Base-by-base conservation (phyloP, 1,140 invertebrate genomes). In the Drosophila guanche region DNA sequence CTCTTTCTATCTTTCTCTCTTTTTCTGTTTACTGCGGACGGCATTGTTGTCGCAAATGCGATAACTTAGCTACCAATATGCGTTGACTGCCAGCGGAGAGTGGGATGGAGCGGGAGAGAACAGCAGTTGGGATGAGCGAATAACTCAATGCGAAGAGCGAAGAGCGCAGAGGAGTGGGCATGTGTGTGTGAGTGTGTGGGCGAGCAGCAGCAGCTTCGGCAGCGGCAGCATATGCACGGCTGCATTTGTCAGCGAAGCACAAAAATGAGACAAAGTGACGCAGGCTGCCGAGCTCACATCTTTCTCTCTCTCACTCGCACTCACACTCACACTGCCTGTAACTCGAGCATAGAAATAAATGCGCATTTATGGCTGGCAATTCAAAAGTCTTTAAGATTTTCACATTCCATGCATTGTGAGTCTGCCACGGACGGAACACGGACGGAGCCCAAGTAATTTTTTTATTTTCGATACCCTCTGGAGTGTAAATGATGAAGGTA, bases 321-420 rank as follows among this genome's bases (percentile, higher is more conserved):
- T 43, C 37, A 8, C 33, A n/a, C 23, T 43, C 40, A 20, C 43
- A 55, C 22, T 45, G 71, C 27, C 53, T 60, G 76, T 68, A 81
- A 83, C 83, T 88, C 76, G 83, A 85, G 81, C 77, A 85, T 85
- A 86, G 81, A 88, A 88, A 88, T 88, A 88, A 88, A 88, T 88
- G 83, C 83, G 83, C 83, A 88, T 88, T 88, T 88, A 88, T 88
- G 83, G 84, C 63, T 59, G 84, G 81, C 83, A 88, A 88, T 88
- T 88, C 83, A 88, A 88, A 88, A 88, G 83, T 88, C 83, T 88
- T 88, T 88, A 88, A 88, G 83, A 88, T 88, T 86, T 86, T 79
- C 83, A 76, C 83, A 88, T 88, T 89, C 84, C 84, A 83, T 83
- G 84, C 83, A 83, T 83, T 88, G 83, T 86, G 78, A 45, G 46